Evolutionary conservation across 2,888 invertebrate genomes (phyloP).

Genomic region (Stramonita haemastoma): DNA sequence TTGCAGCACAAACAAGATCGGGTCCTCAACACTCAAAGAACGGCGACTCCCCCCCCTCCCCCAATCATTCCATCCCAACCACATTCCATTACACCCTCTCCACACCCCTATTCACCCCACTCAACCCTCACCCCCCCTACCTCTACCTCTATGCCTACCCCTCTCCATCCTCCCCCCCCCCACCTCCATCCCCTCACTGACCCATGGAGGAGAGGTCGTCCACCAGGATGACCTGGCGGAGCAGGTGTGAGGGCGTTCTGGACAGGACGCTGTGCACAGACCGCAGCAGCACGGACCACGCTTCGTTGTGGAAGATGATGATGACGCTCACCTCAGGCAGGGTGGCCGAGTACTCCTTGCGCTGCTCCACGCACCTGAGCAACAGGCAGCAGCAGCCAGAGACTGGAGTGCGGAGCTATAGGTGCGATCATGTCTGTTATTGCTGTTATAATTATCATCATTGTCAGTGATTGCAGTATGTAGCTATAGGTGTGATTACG

Average conservation of each 20-base stretch:
- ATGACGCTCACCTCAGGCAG: conserved; percentile 54
- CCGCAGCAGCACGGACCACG: conserved; percentile 94
- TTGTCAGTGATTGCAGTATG: too few species aligned
- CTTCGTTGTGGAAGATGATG: conserved; percentile 88
- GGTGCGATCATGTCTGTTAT: too few species aligned
- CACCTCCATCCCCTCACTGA: conserved; percentile 1
- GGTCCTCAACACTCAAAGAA: too few species aligned
- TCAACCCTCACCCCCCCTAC: background rate
- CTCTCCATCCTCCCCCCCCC: background rate
- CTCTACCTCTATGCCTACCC: background rate
- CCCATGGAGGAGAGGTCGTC: conserved; percentile 91
- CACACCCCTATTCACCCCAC: too few species aligned
- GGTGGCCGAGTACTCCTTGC: conserved; percentile 34
- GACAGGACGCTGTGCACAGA: conserved; percentile 96
- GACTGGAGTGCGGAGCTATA: too few species aligned
- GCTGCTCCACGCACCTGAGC: conserved; percentile 44
- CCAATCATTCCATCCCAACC: too few species aligned
- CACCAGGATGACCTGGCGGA: conserved; percentile 94
- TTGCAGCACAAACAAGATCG: too few species aligned
- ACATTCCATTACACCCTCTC: too few species aligned
- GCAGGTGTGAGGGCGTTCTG: conserved; percentile 89
- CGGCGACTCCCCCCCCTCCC: too few species aligned
- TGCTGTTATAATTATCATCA: too few species aligned
- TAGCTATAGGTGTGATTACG: too few species aligned
- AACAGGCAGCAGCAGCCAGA: background rate